A percentile compares a stretch with the other conserved stretches of the same genome.
These are phyloP conservation scores for Melanotaenia duboulayi DNA, from an alignment of 2,113 vertebrate genomes.

Conservation along the genomic window DNA sequence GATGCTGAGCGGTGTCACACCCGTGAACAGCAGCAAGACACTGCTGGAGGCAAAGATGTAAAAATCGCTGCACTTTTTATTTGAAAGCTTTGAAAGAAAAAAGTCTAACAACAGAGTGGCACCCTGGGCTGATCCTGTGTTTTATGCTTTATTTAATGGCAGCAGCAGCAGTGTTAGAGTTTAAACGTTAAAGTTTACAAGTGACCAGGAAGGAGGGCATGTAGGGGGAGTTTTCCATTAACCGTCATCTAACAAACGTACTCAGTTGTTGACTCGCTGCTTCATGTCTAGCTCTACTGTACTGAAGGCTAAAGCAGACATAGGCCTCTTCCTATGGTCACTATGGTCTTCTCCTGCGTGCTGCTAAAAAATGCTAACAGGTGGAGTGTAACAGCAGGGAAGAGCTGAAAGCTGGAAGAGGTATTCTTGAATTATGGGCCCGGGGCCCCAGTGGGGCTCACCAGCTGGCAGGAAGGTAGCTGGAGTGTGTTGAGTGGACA, in stretches of 20 bases:
- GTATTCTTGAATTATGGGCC: slow-evolving; percentile 57
- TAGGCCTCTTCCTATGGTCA: slow-evolving; percentile 34
- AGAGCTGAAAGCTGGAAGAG: slow-evolving; percentile 31
- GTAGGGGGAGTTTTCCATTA: not conserved
- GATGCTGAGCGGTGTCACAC: slow-evolving; percentile 28
- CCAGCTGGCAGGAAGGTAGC: slow-evolving; percentile 57
- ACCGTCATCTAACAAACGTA: slow-evolving; percentile 31
- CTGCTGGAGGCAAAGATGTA: slow-evolving; percentile 29
- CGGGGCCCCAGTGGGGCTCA: slow-evolving; percentile 21
- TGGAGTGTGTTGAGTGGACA: slow-evolving; percentile 45
- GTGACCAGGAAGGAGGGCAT: slow-evolving; percentile 1
- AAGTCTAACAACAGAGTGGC: slow-evolving; percentile 26
- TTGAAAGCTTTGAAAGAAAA: slow-evolving; percentile 56
- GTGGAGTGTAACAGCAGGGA: slow-evolving; percentile 57
- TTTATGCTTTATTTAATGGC: not conserved
- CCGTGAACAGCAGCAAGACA: slow-evolving; percentile 33
- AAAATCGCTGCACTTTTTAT: slow-evolving; percentile 56
- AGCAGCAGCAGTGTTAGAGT: not conserved
- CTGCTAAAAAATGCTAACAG: slow-evolving; percentile 54
- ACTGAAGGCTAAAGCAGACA: slow-evolving; percentile 29
- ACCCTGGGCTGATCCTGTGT: slow-evolving; percentile 4
- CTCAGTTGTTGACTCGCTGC: slow-evolving; percentile 45
- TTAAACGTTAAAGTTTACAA: not conserved
- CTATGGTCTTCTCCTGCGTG: not conserved
- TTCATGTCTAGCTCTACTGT: slow-evolving; percentile 10